A percentile compares a stretch with the other conserved stretches of the same genome.
phyloP scores from a whole-genome alignment of 2,888 invertebrate genomes.

The Leptogaster cylindrica region DNA sequence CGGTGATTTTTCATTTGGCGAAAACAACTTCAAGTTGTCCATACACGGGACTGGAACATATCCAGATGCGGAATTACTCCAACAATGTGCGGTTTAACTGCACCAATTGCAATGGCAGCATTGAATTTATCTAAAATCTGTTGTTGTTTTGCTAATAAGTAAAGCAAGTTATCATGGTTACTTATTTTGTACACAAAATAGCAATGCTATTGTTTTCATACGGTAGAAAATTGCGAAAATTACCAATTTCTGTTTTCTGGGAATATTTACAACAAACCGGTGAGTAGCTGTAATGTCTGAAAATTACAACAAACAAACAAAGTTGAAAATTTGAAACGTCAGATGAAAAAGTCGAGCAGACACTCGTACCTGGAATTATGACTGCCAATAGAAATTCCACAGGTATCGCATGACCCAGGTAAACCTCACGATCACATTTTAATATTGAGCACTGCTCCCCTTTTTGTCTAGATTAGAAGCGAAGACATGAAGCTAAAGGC shows the following conservation, averaged over 20 bases:
- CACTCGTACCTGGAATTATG: conserved; percentile 37
- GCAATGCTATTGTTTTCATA: neutral
- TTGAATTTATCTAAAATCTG: no score
- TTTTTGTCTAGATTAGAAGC: conserved; percentile 25
- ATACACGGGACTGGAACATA: no score
- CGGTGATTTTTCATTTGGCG: no score
- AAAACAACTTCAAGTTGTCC: no score
- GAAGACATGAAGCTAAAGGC: conserved; percentile 6
- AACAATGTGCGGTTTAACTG: no score
- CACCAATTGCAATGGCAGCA: no score
- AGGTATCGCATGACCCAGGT: conserved; percentile 42
- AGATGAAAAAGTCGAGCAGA: neutral
- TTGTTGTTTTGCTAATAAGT: no score
- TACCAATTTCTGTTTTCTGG: conserved; percentile 9
- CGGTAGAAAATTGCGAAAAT: neutral
- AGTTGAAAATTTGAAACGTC: neutral
- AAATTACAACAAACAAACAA: conserved; percentile 4
- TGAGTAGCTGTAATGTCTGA: neutral
- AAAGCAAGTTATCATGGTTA: no score
- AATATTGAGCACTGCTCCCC: conserved; percentile 35
- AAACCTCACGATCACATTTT: conserved; percentile 45
- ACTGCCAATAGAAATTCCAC: conserved; percentile 38
- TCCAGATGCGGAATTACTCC: no score
- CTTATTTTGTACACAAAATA: no score
- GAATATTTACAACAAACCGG: conserved; percentile 6